phyloP scores from a whole-genome alignment of 64 coral and sea anemone species.

The Montipora efflorescens region DNA sequence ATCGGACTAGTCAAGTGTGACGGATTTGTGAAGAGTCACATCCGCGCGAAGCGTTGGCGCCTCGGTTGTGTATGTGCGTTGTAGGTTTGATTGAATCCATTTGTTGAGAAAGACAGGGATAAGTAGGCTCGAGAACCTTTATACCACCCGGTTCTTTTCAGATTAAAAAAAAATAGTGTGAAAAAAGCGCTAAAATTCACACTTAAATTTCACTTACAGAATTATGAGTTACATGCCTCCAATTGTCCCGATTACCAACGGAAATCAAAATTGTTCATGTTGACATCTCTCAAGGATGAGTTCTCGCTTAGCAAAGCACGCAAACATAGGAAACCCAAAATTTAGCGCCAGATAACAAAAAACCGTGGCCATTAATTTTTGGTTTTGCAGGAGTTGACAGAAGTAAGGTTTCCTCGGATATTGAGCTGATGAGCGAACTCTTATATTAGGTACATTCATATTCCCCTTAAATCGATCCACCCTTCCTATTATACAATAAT shows the following conservation, averaged over 20 bases:
- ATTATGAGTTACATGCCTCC: constrained; percentile 19
- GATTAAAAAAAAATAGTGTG: constrained; percentile 32
- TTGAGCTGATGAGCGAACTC: constrained; percentile 4
- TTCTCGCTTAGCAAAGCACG: constrained; percentile 4
- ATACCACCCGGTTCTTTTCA: constrained; percentile 43
- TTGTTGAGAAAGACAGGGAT: constrained; percentile 40
- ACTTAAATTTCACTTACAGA: constrained; percentile 16
- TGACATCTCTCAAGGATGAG: constrained; percentile 47
- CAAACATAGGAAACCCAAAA: constrained; percentile 50
- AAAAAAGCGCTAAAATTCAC: constrained; percentile 39
- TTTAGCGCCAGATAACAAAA: constrained; percentile 63
- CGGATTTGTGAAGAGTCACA: constrained; percentile 11
- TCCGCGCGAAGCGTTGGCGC: constrained; percentile 75
- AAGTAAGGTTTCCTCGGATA: constrained; percentile 27
- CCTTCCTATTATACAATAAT: not conserved
- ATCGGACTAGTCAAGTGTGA: constrained; percentile 32
- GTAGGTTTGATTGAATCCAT: constrained; percentile 85
- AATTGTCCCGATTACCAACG: constrained; percentile 54
- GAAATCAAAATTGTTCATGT: constrained; percentile 72
- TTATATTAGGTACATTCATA: constrained; percentile 20
- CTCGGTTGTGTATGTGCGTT: constrained; percentile 73
- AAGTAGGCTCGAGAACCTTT: constrained; percentile 16
- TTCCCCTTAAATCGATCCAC: constrained; percentile 41
- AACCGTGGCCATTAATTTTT: constrained; percentile 54
- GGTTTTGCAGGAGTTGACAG: constrained; percentile 3